A percentile compares a stretch with the other conserved stretches of the same genome.
Conservation (phyloP, 2,888 invertebrate species). For the Plemyria rubiginata region DNA sequence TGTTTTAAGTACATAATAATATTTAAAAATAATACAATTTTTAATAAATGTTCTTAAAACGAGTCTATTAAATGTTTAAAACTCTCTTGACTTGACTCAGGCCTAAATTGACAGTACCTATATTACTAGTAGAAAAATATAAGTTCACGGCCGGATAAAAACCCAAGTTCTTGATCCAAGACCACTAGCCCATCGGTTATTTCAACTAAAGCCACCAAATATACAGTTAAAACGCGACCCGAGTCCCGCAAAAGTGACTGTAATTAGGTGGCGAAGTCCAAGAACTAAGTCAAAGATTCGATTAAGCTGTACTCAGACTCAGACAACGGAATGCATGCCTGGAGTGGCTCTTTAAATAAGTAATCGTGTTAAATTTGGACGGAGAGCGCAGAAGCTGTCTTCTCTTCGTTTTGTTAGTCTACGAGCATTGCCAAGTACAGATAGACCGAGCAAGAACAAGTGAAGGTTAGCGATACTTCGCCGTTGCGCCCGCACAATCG, state of each 20-base stretch:
- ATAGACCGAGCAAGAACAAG: too few relatives aligned
- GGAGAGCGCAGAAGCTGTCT: not conserved
- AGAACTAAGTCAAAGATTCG: conserved; percentile 50
- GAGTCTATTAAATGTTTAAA: too few relatives aligned
- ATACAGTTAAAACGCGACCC: not conserved
- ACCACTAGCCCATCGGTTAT: not conserved
- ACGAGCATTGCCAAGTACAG: too few relatives aligned
- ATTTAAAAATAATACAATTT: too few relatives aligned
- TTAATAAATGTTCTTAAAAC: too few relatives aligned
- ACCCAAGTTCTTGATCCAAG: too few relatives aligned
- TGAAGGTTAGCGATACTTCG: too few relatives aligned
- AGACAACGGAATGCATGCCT: conserved; percentile 20
- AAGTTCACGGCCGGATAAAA: not conserved
- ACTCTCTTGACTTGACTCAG: too few relatives aligned
- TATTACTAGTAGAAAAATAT: too few relatives aligned
- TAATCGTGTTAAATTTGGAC: conserved; percentile 18
- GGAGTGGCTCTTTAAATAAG: conserved; percentile 15
- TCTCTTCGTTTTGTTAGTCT: not conserved
- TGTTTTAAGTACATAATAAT: too few relatives aligned
- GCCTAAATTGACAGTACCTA: too few relatives aligned
- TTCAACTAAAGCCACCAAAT: not conserved
- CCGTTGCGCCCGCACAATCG: too few relatives aligned
- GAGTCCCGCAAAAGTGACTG: conserved; percentile 13
- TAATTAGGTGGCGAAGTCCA: conserved; percentile 53
- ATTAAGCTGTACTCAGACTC: conserved; percentile 44